These are phyloP conservation scores for Sinocyclocheilus rhinocerous DNA, from an alignment of 2,113 vertebrate genomes.

Conservation along the genomic window DNA sequence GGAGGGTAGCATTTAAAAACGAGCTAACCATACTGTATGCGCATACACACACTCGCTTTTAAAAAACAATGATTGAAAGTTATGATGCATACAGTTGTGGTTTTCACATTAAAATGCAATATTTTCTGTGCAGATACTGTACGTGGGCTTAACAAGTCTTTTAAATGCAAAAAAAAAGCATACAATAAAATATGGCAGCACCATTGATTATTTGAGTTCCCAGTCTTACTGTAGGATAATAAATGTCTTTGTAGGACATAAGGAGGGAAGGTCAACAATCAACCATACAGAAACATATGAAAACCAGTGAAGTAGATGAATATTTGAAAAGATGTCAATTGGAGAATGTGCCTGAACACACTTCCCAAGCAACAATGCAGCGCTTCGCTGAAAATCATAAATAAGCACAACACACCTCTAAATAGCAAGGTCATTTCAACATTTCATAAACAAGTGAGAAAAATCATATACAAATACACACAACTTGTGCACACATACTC, in stretches of 20 bases:
- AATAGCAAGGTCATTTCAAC: conserved; percentile 17
- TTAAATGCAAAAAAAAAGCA: too few relatives aligned
- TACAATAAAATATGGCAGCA: background rate
- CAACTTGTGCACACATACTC: background rate
- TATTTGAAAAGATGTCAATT: background rate
- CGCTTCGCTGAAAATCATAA: background rate
- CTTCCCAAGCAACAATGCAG: background rate
- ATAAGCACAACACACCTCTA: background rate
- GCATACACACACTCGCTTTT: background rate
- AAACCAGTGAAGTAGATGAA: background rate
- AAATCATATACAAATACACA: conserved; percentile 2
- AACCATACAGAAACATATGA: background rate
- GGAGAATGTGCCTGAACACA: background rate
- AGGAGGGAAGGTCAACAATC: background rate
- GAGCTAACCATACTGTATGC: conserved; percentile 13
- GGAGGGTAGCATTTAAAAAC: conserved; percentile 13
- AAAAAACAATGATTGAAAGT: background rate
- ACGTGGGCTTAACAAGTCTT: background rate
- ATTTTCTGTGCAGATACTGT: background rate
- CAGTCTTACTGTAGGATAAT: background rate
- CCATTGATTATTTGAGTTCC: background rate
- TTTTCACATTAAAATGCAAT: background rate
- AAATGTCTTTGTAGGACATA: background rate
- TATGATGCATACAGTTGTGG: background rate
- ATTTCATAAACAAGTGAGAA: background rate